Base-by-base conservation (phyloP, 2,113 vertebrate species). In the Aleadryas rufinucha region DNA sequence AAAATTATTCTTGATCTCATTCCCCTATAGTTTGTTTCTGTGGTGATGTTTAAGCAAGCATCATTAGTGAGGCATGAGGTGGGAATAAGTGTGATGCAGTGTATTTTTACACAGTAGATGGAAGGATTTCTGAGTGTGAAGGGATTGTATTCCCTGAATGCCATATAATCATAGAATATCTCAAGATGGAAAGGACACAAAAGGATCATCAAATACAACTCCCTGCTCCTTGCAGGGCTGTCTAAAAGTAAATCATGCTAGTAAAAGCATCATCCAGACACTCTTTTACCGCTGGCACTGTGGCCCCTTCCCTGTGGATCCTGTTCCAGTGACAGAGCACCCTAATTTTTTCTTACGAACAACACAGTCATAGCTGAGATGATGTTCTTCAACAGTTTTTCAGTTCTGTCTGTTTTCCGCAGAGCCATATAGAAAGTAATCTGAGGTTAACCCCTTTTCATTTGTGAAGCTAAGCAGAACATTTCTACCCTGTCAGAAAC, bases 401-500 rank as follows among this genome's bases (percentile, higher is more conserved):
- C 50, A 26, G 1, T 56, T 89, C 41, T 65, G 11, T n/a, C 27
- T 35, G 35, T 90, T 80, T 80, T 74, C 45, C 72, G 44, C 54
- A 65, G 16, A 84, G 11, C 5, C 21, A 16, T 70, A 10, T 17
- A 74, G 42, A 59, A 86, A 53, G 26, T 33, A 72, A 78, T 31
- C n/a, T 50, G 59, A 68, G 8, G 11, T 89, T 84, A 80, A 86
- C 3, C 1, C 2, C 9, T 74, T 78, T 80, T 70, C 17, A n/a
- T 65, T 57, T 87, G n/a, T 66, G 87, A 92, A 69, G 12, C 28
- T 81, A 84, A 91, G 52, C 35, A 94, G 59, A 89, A 89, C 4
- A 35, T 89, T 89, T 93, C 28, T 89, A 59, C 19, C 13, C 19
- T 70, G 42, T 3, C 50, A 79, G 39, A 84, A 84, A 47, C 24